Conservation (phyloP, 2,797 vertebrate species). For the Paratrypauchen microcephalus region DNA sequence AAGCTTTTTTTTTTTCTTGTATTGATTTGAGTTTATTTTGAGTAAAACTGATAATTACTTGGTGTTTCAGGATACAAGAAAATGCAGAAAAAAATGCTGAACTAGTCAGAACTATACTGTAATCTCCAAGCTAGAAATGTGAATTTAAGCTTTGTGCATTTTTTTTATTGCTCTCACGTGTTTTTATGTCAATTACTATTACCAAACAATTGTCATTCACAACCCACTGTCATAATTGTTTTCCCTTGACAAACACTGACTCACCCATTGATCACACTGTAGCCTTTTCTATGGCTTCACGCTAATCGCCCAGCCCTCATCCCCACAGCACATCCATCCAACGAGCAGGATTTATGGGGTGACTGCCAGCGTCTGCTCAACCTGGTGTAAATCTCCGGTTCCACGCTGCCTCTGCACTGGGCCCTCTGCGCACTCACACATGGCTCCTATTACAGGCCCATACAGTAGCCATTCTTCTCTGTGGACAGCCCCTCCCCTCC, state of each 20-base stretch:
- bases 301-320: slow-evolving; percentile 62
- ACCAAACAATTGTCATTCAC: too few relatives aligned
- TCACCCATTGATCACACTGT: slow-evolving; percentile 18
- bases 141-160: too few relatives aligned
- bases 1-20: too few relatives aligned
- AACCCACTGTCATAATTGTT: too few relatives aligned
- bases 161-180: too few relatives aligned
- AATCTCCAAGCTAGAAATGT: too few relatives aligned
- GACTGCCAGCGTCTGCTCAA: slow-evolving; percentile 65
- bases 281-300: slow-evolving; percentile 29
- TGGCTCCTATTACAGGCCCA: slow-evolving; percentile 90
- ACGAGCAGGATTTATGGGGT: slow-evolving; percentile 74
- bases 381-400: slow-evolving; percentile 65
- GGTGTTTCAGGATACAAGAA: too few relatives aligned
- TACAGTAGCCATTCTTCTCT: slow-evolving; percentile 92
- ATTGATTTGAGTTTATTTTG: too few relatives aligned
- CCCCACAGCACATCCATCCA: slow-evolving; percentile 51
- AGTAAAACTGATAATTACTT: too few relatives aligned
- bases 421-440: slow-evolving; percentile 83
- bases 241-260: slow-evolving; percentile 4
- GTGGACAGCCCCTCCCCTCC: slow-evolving; percentile 69
- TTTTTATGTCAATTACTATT: too few relatives aligned
- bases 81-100: too few relatives aligned
- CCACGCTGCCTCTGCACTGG: slow-evolving; percentile 50
- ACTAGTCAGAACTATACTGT: too few relatives aligned